Evolutionary conservation across 2,797 vertebrate species (phyloP).

Genomic region (Hoplostethus mediterraneus): DNA sequence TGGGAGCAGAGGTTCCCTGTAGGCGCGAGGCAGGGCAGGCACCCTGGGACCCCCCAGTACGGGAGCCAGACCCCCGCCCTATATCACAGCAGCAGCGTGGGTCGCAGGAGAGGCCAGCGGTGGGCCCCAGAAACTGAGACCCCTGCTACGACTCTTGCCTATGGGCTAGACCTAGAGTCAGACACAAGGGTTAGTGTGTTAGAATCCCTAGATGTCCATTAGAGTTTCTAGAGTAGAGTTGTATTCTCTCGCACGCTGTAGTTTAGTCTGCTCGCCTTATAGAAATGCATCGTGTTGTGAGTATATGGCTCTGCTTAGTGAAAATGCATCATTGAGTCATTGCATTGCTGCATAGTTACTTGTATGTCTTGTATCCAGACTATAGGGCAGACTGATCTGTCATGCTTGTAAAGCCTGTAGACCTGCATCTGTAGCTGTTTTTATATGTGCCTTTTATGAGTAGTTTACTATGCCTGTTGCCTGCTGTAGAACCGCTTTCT

Average conservation of each 20-base stretch:
- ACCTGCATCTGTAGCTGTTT: constrained; percentile 27
- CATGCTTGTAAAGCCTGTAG: constrained; percentile 25
- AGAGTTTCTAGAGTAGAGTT: constrained; percentile 6
- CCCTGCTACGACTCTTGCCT: constrained; percentile 70
- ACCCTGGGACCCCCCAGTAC: constrained; percentile 69
- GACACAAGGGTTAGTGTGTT: constrained; percentile 91
- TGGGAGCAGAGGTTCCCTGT: constrained; percentile 93
- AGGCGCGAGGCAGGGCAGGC: constrained; percentile 75
- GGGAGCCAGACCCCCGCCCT: constrained; percentile 78
- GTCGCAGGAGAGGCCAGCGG: constrained; percentile 84
- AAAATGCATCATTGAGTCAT: constrained; percentile 43
- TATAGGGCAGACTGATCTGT: neutral
- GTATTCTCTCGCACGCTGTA: constrained; percentile 15
- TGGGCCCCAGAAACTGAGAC: constrained; percentile 83
- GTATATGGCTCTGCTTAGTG: constrained; percentile 45
- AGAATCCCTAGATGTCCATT: constrained; percentile 34
- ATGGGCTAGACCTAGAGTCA: constrained; percentile 87
- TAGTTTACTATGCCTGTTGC: constrained; percentile 22
- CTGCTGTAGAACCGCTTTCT: constrained; percentile 3
- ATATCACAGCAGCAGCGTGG: constrained; percentile 69
- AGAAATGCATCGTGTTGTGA: constrained; percentile 17
- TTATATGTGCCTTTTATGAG: constrained; percentile 7
- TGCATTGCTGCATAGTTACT: neutral
- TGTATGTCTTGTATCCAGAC: neutral
- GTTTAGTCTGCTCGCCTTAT: constrained; percentile 19